phyloP scores from a whole-genome alignment of 2,113 vertebrate genomes.

The Lamprologus sp. region DNA sequence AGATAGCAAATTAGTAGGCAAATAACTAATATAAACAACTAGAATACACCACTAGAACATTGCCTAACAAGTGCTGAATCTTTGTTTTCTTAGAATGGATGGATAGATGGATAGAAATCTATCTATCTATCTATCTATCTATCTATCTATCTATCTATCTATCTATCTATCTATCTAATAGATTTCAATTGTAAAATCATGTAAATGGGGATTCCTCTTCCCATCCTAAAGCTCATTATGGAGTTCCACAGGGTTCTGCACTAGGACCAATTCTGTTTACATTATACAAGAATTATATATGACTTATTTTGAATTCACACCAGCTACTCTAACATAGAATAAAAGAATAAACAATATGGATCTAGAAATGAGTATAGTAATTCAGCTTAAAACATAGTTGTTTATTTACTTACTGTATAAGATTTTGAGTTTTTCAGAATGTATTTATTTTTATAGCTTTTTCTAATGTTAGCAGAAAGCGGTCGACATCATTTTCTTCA shows the following conservation, averaged over 20 bases:
- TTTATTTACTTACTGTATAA: background rate
- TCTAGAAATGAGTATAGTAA: background rate
- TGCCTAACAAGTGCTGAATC: background rate
- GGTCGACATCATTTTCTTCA: background rate
- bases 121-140: background rate
- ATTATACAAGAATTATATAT: background rate
- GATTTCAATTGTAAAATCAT: background rate
- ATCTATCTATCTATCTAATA: background rate
- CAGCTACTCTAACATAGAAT: background rate
- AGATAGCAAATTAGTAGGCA: background rate
- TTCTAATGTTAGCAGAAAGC: background rate
- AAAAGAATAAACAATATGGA: background rate
- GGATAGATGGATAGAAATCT: too few relatives aligned
- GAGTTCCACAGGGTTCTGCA: background rate
- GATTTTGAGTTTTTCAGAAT: background rate
- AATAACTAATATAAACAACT: background rate
- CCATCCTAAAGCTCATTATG: background rate
- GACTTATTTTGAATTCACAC: background rate
- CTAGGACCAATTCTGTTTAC: background rate
- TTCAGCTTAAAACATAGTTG: background rate
- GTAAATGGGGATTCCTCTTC: background rate
- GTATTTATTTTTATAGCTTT: background rate
- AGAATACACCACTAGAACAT: background rate
- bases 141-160: background rate
- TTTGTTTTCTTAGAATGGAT: background rate